Evolutionary conservation across 2,797 vertebrate genomes (phyloP), one percentile per base, ranked within the genome.

Genomic region (Sciaenops ocellatus): DNA sequence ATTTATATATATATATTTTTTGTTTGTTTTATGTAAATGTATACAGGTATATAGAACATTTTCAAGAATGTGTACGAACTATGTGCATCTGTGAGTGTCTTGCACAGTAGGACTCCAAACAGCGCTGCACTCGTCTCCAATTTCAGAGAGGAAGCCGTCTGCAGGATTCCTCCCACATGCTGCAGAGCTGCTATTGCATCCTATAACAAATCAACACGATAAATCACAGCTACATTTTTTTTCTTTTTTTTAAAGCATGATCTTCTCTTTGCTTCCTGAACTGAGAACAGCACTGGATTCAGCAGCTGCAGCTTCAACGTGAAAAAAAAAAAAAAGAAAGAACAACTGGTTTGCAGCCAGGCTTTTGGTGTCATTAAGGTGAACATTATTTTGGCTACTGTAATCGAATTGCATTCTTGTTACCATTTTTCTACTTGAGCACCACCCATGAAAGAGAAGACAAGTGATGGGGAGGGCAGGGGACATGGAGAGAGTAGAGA

Each of bases 381-480:
- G 83, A 91, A 83, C 81, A 87, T 88, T 85, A 88, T 89, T 94
- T 87, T 86, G 86, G 84, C 79, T 73, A 71, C 76, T 78, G 79
- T 90, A 91, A 91, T 92, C 72, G 20, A 92, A 92, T 79, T 89
- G 73, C 83, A 86, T 90, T 90, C 82, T 74, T 87, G 86, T 90
- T 89, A 82, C 85, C 82, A 75, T 92, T 93, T 94, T 91, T 89
- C 84, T 83, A 87, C 90, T 90, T 89, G 88, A 94, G 72, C 63
- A 18, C 67, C 82, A 56, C 82, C 86, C 78, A 87, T 86, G 85
- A 76, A 76, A 77, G 79, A 80, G 80, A 80, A 78, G 81, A 48
- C 48, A 17, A 73, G 62, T 20, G 72, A 78, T 69, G 44, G 52
- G 61, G 62, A 64, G 59, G 64, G 68, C 46, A 67, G 61, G 51